Evolutionary conservation across 1,140 invertebrate genomes (phyloP), one percentile per base, ranked within the genome.

Genomic region (Andricus grossulariae): DNA sequence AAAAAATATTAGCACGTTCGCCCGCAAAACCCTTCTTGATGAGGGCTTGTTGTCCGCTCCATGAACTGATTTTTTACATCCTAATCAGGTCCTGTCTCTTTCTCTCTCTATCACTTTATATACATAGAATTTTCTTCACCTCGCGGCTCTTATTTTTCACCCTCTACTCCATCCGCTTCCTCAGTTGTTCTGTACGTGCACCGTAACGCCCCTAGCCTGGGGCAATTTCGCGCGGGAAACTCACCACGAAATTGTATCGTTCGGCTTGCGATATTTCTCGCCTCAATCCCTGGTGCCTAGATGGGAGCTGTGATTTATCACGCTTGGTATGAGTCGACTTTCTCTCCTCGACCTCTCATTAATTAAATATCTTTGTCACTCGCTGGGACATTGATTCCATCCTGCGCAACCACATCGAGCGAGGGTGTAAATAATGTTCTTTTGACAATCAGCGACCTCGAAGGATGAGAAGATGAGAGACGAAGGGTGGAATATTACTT

Each of bases 161-260:
- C 3, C 57, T 16, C 57, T 16, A 6, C 3, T 32, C 32, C 57
- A 16, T 7, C 25, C 32, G 15, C 49, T n/a, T 19, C 39, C 25
- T 16, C 49, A n/a, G 8, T 11, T 45, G 39, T 10, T 45, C 10
- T 45, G 39, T 45, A 45, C 39, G 39, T 45, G 39, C 39, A 7
- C 39, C 10, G 39, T 45, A 45, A 45, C 39, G 39, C 39, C 39
- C 39, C 39, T 10, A 45, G 7, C 18, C 18, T 70, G 18, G 19
- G 60, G 50, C 72, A 78, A 80, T 80, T 82, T 81, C 55, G 74
- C 54, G 60, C 32, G 52, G 15, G 55, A 21, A 60, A 66, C 45
- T 71, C 51, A 13, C 49, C 71, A 57, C 50, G 77, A 73, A 75
- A 82, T 78, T 76, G 66, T 80, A 78, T 72, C 60, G 72, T 71